Evolutionary conservation across 37 sponge, comb jelly and placozoan genomes (phyloP), one percentile per base, ranked within the genome.

Genomic region (Cladorhizidae sp.): DNA sequence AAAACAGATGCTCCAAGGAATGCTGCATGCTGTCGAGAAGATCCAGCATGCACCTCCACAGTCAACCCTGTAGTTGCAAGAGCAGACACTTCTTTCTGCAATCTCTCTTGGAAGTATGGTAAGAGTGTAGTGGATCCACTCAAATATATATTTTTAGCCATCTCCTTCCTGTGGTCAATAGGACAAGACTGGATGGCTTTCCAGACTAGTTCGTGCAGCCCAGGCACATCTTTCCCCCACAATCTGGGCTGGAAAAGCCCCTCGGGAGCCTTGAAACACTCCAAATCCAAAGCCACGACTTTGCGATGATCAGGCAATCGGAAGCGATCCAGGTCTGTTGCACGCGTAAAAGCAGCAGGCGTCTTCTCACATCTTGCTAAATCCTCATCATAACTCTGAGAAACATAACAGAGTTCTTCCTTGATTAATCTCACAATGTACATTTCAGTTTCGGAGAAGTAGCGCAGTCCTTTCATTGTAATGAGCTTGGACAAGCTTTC

Each of bases 361-460:
- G 29, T 50, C 23, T 57, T 74, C 23, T 70, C 73, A 39, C 81
- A 88, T 25, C 41, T 40, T 8, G 39, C 67, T 12, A 80, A 22
- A 49, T 88, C 89, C 35, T 67, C 74, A 18, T 28, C 78, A 42
- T 73, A 88, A 52, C 85, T 51, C 21, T 83, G 89, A 31, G 93
- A 87, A 1, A 92, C 80, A 32, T 75, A 90, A 39, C 88, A 84
- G 17, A 90, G 64, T 21, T 54, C 74, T 71, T 94, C 95, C 70
- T 94, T 94, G 70, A 94, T 38, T 25, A 86, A 73, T 1, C 92
- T 73, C 31, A 62, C 82, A 28, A 94, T 91, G 73, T 88, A 94
- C 52, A 71, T 58, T 45, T 94, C 92, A 31, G 85, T 78, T 35
- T 91, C 95, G 31, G 95, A 90, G 59, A 94, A 94, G 70, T 91